These are phyloP conservation scores for Taphrorychus bicolor DNA, from an alignment of 2,888 invertebrate genomes.

Conservation along the genomic window DNA sequence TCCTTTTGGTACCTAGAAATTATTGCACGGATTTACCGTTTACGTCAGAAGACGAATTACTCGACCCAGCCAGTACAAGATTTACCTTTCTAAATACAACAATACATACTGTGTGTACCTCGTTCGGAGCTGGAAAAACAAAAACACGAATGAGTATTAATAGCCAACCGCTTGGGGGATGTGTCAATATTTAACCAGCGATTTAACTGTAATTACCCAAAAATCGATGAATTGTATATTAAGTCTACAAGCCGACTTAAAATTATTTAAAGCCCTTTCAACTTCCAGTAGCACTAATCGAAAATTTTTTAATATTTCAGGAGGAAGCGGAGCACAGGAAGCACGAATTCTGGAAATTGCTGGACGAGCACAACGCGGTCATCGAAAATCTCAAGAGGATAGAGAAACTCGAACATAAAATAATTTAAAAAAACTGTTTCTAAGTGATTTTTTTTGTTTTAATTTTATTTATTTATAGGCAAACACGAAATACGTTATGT, in stretches of 20 bases:
- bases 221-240: no score
- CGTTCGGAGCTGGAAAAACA: background rate
- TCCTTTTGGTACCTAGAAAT: background rate
- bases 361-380: conserved; percentile 56
- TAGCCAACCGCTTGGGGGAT: no score
- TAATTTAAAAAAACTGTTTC: conserved; percentile 19
- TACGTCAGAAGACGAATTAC: background rate
- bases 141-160: background rate
- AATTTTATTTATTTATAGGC: no score
- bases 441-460: background rate
- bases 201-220: background rate
- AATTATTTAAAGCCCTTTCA: background rate
- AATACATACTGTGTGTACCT: background rate
- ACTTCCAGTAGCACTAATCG: conserved; percentile 1
- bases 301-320: conserved; percentile 46
- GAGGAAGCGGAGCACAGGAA: conserved; percentile 56
- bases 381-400: conserved; percentile 56
- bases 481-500: no score
- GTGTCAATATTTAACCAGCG: background rate
- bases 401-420: conserved; percentile 50
- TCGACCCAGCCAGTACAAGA: background rate
- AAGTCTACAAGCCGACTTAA: no score
- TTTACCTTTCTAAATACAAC: background rate
- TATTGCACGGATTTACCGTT: background rate
- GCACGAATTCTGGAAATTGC: conserved; percentile 55